Percentiles rank a stretch among this genome's conserved stretches.
Conservation (phyloP, 2,888 invertebrate species). For the Polymixis flavicincta region DNA sequence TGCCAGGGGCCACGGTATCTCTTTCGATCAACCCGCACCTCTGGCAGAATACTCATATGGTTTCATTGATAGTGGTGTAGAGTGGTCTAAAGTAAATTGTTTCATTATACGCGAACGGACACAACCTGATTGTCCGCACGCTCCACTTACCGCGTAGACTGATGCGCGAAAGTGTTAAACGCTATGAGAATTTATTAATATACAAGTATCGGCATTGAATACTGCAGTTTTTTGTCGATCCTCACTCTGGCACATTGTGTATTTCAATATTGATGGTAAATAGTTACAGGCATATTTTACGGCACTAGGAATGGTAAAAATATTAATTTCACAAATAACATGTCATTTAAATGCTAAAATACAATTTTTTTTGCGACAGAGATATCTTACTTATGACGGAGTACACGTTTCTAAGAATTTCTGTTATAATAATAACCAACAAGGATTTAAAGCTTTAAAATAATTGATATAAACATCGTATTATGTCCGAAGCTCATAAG, state of each 20-base stretch:
- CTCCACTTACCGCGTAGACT: constrained; percentile 82
- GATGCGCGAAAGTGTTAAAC: constrained; percentile 63
- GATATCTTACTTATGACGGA: background rate
- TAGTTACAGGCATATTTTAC: background rate
- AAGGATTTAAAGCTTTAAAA: background rate
- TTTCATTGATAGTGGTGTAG: constrained; percentile 53
- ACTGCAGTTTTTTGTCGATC: background rate
- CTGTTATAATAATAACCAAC: background rate
- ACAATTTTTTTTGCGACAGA: background rate
- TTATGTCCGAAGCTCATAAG: constrained; percentile 18
- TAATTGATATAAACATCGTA: background rate
- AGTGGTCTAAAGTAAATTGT: constrained; percentile 75
- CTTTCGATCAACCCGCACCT: too few relatives aligned
- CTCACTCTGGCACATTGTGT: background rate
- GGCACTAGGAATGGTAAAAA: background rate
- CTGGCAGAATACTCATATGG: too few relatives aligned
- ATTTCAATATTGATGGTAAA: too few relatives aligned
- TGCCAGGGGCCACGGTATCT: too few relatives aligned
- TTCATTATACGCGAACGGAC: constrained; percentile 80
- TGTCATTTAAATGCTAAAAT: background rate
- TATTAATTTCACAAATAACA: background rate
- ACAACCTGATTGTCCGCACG: constrained; percentile 89
- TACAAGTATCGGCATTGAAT: background rate
- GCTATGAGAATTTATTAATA: constrained; percentile 22
- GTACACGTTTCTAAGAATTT: too few relatives aligned